Conservation (phyloP, 2,113 vertebrate genomes). For the Bufo bufo region DNA sequence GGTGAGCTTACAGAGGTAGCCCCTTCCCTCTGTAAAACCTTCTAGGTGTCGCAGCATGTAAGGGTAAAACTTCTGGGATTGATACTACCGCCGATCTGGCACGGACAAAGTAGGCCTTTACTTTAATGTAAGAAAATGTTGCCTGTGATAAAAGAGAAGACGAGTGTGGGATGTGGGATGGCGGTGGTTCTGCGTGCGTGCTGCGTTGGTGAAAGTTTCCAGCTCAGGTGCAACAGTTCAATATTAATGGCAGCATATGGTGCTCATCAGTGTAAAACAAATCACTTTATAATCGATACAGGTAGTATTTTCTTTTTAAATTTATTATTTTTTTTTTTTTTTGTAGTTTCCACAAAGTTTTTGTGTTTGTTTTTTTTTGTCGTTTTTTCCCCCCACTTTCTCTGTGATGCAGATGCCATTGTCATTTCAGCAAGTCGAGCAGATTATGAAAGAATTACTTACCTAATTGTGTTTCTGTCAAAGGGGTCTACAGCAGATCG, state of each 20-base stretch:
- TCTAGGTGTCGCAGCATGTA: no score
- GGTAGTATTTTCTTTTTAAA: conserved; percentile 35
- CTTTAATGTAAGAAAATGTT: background rate
- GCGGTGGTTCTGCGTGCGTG: background rate
- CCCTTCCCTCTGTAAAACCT: no score
- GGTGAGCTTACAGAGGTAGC: no score
- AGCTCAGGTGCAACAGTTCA: conserved; percentile 50
- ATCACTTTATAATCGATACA: conserved; percentile 47
- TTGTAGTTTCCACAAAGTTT: background rate
- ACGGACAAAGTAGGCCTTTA: no score
- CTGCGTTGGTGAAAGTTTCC: conserved; percentile 38
- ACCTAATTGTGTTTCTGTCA: conserved; percentile 48
- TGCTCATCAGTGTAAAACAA: conserved; percentile 29
- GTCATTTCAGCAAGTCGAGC: conserved; percentile 12
- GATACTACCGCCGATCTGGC: no score
- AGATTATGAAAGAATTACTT: conserved; percentile 48
- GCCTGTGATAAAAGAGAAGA: background rate
- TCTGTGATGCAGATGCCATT: conserved; percentile 17
- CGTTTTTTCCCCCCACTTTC: background rate
- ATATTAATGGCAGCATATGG: conserved; percentile 44
- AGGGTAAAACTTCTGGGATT: no score
- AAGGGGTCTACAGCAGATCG: conserved; percentile 32
- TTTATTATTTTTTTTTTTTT: background rate
- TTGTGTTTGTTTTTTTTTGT: no score
- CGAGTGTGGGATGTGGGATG: background rate